Evolutionary conservation across 2,113 vertebrate species (phyloP), one percentile per base, ranked within the genome.

Genomic region (Haplotaxodon microlepis): DNA sequence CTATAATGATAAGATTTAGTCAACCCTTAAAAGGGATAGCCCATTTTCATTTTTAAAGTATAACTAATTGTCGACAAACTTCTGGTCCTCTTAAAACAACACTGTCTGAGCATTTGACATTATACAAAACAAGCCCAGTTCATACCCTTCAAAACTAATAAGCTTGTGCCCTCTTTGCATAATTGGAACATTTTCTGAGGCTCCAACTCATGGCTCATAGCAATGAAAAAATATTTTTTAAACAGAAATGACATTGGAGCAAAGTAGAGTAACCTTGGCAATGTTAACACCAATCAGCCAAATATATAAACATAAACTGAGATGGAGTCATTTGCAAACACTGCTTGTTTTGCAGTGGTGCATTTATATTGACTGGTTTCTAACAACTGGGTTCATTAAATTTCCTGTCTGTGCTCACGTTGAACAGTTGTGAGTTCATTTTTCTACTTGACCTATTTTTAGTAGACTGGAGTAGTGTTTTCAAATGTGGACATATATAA

Each of bases 131-230:
- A 83, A 84, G 83, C 63, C 53, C 19, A 12, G 27, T 78, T 83
- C 63, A 71, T 88, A 87, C 71, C 78, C 82, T 87, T 89, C 81
- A 85, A 90, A 88, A 89, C 79, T 87, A 93, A 87, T 86, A 80
- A 56, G 56, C 85, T 47, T 71, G 40, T 85, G 79, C 84, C 31
- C 40, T 53, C 84, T 92, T 93, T 93, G 56, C 89, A 93, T 92
- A 93, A 92, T 81, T 29, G 81, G 88, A 82, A 82, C 16, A 11
- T 82, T 91, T 89, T 59, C 40, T 83, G 24, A 84, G 79, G 63
- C 79, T 83, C 66, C 13, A 42, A 78, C 29, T 50, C 59, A 1
- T 21, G 19, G 40, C 8, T 84, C 57, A 83, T 50, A 83, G 54
- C 54, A 59, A 80, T 80, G 71, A 47, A 84, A 87, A 61, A 56